Percentiles rank a stretch among this genome's conserved stretches.
Conservation (phyloP, 2,797 vertebrate species). For the Euthynnus affinis region DNA sequence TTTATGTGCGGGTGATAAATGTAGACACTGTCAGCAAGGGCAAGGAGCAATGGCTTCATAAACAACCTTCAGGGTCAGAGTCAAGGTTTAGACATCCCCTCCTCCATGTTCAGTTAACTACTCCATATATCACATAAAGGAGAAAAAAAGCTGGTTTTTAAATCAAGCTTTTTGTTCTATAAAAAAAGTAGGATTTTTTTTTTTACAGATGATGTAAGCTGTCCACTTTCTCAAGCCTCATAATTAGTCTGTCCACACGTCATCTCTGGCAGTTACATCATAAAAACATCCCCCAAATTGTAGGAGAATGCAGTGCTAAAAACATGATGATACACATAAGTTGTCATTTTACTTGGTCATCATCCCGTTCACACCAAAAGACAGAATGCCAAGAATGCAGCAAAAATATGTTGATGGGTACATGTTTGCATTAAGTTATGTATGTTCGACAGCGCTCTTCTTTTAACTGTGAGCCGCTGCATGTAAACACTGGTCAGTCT, state of each 20-base stretch:
- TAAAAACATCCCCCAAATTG: slow-evolving; percentile 41
- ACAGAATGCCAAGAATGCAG: slow-evolving; percentile 75
- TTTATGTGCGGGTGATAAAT: not conserved
- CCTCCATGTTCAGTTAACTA: not conserved
- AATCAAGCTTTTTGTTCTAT: not conserved
- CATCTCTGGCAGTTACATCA: slow-evolving; percentile 47
- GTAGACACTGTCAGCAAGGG: slow-evolving; percentile 4
- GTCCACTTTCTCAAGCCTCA: slow-evolving; percentile 8
- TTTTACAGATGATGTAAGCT: slow-evolving; percentile 25
- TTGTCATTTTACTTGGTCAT: slow-evolving; percentile 51
- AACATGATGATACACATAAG: slow-evolving; percentile 67
- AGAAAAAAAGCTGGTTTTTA: slow-evolving; percentile 4
- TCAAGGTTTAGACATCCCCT: slow-evolving; percentile 11
- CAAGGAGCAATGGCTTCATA: slow-evolving; percentile 4
- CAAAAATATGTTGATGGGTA: slow-evolving; percentile 57
- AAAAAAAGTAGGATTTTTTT: not conserved
- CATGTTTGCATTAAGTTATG: slow-evolving; percentile 51
- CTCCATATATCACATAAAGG: slow-evolving; percentile 25
- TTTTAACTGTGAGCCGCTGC: slow-evolving; percentile 62
- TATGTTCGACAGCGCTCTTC: slow-evolving; percentile 23
- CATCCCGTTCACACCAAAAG: slow-evolving; percentile 40
- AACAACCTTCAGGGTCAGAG: slow-evolving; percentile 15
- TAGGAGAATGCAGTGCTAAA: slow-evolving; percentile 23
- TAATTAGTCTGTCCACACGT: slow-evolving; percentile 41
- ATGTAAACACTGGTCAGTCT: slow-evolving; percentile 52